phyloP scores from a whole-genome alignment of 2,113 vertebrate species.

The Aplodontia rufa region DNA sequence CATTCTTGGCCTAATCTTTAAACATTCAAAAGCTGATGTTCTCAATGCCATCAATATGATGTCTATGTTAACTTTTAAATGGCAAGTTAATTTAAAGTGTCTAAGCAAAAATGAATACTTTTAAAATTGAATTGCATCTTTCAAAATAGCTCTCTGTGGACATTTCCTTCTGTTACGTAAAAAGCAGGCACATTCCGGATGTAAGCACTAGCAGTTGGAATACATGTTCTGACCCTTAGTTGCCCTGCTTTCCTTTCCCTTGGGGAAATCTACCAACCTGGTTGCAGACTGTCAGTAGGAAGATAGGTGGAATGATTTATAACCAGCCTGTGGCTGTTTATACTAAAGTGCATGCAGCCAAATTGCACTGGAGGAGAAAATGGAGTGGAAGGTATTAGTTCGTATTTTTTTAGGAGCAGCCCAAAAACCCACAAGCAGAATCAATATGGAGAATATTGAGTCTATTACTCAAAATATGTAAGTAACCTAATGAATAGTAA shows the following conservation, averaged over 20 bases:
- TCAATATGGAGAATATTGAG: constrained; percentile 59
- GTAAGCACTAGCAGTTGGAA: constrained; percentile 63
- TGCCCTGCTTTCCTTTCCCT: constrained; percentile 68
- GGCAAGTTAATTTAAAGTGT: constrained; percentile 65
- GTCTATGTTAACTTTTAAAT: constrained; percentile 56
- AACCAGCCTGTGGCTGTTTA: constrained; percentile 65
- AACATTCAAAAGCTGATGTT: constrained; percentile 34
- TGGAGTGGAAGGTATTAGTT: constrained; percentile 57
- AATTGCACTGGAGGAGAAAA: constrained; percentile 48
- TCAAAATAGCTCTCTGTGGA: constrained; percentile 67
- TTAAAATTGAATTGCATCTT: constrained; percentile 65
- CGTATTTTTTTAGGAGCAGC: constrained; percentile 52
- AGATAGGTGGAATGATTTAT: constrained; percentile 78
- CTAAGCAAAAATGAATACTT: constrained; percentile 53
- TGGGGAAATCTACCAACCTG: constrained; percentile 71
- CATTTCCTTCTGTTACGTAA: constrained; percentile 47
- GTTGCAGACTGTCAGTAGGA: constrained; percentile 58
- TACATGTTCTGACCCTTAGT: constrained; percentile 44
- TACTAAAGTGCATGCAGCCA: constrained; percentile 55
- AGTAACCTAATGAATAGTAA: neutral
- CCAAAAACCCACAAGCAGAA: constrained; percentile 43
- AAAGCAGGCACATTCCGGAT: constrained; percentile 60
- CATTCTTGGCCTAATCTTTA: constrained; percentile 44
- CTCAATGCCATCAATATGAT: constrained; percentile 46
- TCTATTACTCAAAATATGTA: constrained; percentile 64